Evolutionary conservation across 2,797 vertebrate species (phyloP).

Genomic region (Ptychobarbus kaznakovi): DNA sequence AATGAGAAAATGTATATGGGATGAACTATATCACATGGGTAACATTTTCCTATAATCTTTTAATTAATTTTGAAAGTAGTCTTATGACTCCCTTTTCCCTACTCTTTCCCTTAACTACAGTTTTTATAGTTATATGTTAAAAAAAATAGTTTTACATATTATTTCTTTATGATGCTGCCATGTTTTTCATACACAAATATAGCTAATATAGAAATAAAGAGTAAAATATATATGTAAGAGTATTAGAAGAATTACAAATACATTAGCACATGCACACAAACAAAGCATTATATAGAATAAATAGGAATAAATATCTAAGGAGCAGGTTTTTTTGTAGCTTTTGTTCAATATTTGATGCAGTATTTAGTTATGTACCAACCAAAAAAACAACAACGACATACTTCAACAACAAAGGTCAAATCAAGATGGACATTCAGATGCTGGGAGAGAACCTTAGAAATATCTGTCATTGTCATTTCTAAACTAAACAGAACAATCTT

Average conservation of each 20-base stretch:
- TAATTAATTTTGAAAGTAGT: not conserved
- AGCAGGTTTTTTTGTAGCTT: not conserved
- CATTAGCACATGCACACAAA: not conserved
- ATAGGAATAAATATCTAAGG: not conserved
- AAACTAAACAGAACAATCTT: not conserved
- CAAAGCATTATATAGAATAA: not conserved
- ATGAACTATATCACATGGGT: not conserved
- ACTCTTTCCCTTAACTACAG: not conserved
- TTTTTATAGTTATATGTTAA: not conserved
- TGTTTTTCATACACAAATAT: not conserved
- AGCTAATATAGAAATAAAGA: not conserved
- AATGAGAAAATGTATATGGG: not conserved
- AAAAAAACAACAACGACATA: not conserved
- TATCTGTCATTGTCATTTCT: slow-evolving; percentile 41
- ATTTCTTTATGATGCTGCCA: not conserved
- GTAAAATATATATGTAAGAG: not conserved
- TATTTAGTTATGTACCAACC: not conserved
- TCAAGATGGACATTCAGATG: slow-evolving; percentile 35
- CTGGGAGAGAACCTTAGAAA: not conserved
- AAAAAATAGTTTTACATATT: not conserved
- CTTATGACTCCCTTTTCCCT: not conserved
- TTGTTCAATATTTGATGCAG: not conserved
- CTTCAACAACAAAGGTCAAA: slow-evolving; percentile 29
- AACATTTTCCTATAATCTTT: not conserved
- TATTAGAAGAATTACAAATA: not conserved